Evolutionary conservation across 2,113 vertebrate species (phyloP), one percentile per base, ranked within the genome.

Genomic region (Syngnathus floridae): DNA sequence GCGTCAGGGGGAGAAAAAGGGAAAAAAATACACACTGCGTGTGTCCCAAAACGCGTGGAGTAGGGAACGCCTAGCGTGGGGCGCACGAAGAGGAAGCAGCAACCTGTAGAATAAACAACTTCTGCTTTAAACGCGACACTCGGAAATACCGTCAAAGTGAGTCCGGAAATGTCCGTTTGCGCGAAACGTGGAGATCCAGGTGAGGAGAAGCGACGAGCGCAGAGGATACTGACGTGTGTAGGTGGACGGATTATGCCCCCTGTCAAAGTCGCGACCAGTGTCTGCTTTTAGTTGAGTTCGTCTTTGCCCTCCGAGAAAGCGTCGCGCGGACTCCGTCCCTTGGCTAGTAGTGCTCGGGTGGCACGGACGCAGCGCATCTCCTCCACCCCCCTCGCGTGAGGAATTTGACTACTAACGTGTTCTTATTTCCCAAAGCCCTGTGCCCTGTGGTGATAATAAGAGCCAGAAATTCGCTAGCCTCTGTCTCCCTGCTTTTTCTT

Each of bases 401-500:
- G 12, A 21, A 26, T 43, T 84, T 70, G 80, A 65, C 71, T 70
- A 35, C 1, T 12, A 56, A 56, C 71, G 73, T 73, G 71, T 84
- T 82, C 80, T 82, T 87, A 71, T 82, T 75, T 82, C 80, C 74
- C 75, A 71, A 64, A 66, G 82, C 71, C 73, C 64, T 76, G 61
- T 26, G 59, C 40, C 31, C 72, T 45, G 72, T 62, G 49, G 61
- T 67, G 58, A 74, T 60, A 75, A 77, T 69, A 69, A 64, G 72
- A 77, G 74, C 67, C 74, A 74, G 58, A 71, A 82, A 69, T 73
- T 73, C 91, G 93, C 93, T 93, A 93, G 94, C 93, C 93, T 94
- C 93, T 92, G 92, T 93, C 92, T 93, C 91, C 90, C 90, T 87
- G 87, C 87, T 91, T 93, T 92, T 93, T 95, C 94, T 96, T 95